Evolutionary conservation across 1,140 invertebrate species (phyloP).

Genomic region (Magallana ariakensis): DNA sequence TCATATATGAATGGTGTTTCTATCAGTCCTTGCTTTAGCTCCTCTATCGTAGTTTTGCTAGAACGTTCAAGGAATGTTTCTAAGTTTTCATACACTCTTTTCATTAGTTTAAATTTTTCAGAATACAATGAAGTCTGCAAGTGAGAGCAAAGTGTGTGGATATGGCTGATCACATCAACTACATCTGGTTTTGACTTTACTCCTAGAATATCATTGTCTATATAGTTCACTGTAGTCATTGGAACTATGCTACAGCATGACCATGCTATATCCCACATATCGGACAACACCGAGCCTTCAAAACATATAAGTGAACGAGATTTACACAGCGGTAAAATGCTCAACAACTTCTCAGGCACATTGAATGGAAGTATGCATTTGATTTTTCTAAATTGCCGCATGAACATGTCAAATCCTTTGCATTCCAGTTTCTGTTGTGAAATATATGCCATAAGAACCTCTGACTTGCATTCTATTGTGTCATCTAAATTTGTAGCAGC

Average conservation of each 20-base stretch:
- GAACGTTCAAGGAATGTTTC: neutral
- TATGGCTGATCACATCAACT: neutral
- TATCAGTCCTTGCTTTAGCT: neutral
- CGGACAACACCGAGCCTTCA: neutral
- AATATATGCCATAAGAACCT: neutral
- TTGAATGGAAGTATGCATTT: neutral
- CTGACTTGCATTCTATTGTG: neutral
- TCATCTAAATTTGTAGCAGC: neutral
- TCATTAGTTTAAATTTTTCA: neutral
- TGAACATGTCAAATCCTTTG: neutral
- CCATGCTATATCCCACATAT: neutral
- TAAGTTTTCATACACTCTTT: neutral
- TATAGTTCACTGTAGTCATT: neutral
- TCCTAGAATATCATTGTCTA: neutral
- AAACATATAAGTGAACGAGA: neutral
- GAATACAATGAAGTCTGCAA: neutral
- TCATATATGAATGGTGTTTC: slow-evolving; percentile 4
- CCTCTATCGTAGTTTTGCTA: neutral
- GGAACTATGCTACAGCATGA: neutral
- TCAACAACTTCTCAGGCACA: neutral
- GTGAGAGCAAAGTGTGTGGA: neutral
- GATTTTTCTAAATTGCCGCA: neutral
- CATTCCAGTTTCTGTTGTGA: neutral
- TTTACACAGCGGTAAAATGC: neutral
- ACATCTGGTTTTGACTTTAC: neutral